Conservation (phyloP, 2,888 invertebrate genomes). For the Rhyacophila evoluta region DNA sequence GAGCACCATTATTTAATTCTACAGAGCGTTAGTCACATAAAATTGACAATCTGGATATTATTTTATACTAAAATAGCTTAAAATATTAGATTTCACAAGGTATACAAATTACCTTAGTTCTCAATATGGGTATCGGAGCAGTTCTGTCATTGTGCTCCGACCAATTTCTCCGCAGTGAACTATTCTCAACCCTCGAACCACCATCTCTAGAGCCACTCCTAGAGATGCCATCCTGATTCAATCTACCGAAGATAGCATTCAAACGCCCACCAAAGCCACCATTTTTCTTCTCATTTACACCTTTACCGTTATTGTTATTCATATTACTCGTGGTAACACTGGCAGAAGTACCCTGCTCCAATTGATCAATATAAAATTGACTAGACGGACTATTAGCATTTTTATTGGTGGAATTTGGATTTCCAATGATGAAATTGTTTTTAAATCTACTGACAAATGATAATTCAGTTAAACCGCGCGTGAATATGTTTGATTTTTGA, state of each 20-base stretch:
- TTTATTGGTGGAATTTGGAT: background rate
- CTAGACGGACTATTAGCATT: conserved; percentile 21
- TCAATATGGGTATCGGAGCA: conserved; percentile 35
- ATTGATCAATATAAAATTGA: conserved; percentile 44
- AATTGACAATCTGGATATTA: too few relatives aligned
- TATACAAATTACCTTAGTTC: conserved; percentile 33
- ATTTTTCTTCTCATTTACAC: conserved; percentile 29
- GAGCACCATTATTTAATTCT: too few relatives aligned
- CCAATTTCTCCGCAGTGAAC: conserved; percentile 51
- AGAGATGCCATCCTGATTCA: conserved; percentile 15
- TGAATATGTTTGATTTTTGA: conserved; percentile 59
- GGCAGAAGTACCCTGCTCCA: conserved; percentile 14
- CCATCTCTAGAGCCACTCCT: background rate
- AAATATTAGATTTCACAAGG: too few relatives aligned
- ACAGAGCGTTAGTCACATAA: too few relatives aligned
- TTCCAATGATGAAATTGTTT: conserved; percentile 55
- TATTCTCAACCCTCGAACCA: background rate
- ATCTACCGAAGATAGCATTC: conserved; percentile 46
- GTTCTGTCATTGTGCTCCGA: conserved; percentile 54
- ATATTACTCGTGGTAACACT: conserved; percentile 40
- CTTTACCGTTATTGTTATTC: conserved; percentile 28
- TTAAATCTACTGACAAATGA: conserved; percentile 62
- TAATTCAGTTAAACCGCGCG: conserved; percentile 65
- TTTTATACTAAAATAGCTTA: too few relatives aligned
- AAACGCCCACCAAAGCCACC: conserved; percentile 34